Evolutionary conservation across 2,888 invertebrate species (phyloP), one percentile per base, ranked within the genome.

Genomic region (Byasa hedistus): DNA sequence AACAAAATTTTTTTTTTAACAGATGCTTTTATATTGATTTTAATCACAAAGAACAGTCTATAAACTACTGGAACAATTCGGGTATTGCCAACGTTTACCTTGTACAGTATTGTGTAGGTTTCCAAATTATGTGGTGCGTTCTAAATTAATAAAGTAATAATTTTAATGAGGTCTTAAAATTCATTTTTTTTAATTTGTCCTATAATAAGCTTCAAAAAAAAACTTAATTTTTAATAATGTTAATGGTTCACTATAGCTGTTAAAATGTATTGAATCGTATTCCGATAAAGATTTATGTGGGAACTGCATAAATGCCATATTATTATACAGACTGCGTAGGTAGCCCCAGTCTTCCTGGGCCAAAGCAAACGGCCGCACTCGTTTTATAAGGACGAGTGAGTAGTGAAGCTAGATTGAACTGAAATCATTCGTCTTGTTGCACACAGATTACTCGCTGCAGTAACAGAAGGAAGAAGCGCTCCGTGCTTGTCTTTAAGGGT

Each of bases 401-500:
- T 39, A 55, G 61, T 54, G 61, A 54, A 61, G 60, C 22, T 61
- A 54, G 21, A 52, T 52, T 52, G 21, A 52, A 52, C 21, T 52
- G 21, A 52, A 61, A 61, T 54, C 61, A 61, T 61, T 61, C 61
- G 54, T 61, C 54, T 61, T 36, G 54, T 36, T 54, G 61, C 61
- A 36, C 54, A 59, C 60, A 60, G 60, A 65, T 65, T 60, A 60
- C 32, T 65, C 57, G 62, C 62, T 57, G 64, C 64, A 61, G 57
- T 61, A 57, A 36, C 56, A 32, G 64, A 55, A 19, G 36, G 57
- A 57, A 66, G 57, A 57, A 65, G 61, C 61, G 48, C 39, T 61
- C 24, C 39, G 60, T 32, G 65, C 48, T 57, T 57, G 61, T 54
- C 61, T 66, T 63, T 66, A 21, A 61, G 65, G 65, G 67, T 64